These are phyloP conservation scores for Cherax destructor DNA, from an alignment of 1,140 invertebrate genomes.

Conservation along the genomic window DNA sequence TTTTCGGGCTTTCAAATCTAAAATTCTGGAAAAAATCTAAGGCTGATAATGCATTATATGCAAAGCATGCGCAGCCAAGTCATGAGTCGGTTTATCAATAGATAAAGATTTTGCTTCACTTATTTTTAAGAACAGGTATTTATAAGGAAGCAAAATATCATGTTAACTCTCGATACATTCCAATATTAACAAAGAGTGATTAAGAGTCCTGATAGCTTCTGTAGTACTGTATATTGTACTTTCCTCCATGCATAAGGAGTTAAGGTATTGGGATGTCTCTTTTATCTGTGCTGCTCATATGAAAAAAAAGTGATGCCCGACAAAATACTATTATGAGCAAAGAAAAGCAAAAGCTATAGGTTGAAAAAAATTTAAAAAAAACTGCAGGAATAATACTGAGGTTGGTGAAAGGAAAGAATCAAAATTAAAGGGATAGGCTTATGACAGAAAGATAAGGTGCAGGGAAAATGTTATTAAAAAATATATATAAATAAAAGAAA, in stretches of 20 bases:
- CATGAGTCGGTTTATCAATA: conserved; percentile 23
- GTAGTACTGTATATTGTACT: neutral
- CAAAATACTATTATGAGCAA: neutral
- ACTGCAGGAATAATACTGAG: neutral
- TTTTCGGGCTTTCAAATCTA: conserved; percentile 27
- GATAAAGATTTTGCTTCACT: conserved; percentile 7
- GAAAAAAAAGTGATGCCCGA: neutral
- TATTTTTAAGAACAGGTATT: neutral
- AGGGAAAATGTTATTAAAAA: too few relatives aligned
- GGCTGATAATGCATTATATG: neutral
- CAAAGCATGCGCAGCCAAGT: conserved; percentile 29
- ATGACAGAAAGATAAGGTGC: too few relatives aligned
- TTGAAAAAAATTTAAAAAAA: neutral
- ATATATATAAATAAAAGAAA: too few relatives aligned
- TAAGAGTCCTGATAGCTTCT: neutral
- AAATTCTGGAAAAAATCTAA: conserved; percentile 7
- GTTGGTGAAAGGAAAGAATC: neutral
- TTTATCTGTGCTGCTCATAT: neutral
- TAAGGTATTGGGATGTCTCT: neutral
- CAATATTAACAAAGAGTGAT: neutral
- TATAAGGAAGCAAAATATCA: neutral
- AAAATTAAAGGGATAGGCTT: neutral
- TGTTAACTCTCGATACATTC: neutral
- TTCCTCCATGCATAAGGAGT: neutral
- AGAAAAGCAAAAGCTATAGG: neutral